These are phyloP conservation scores for Empidonax traillii DNA, from an alignment of 2,113 vertebrate genomes.

Conservation along the genomic window DNA sequence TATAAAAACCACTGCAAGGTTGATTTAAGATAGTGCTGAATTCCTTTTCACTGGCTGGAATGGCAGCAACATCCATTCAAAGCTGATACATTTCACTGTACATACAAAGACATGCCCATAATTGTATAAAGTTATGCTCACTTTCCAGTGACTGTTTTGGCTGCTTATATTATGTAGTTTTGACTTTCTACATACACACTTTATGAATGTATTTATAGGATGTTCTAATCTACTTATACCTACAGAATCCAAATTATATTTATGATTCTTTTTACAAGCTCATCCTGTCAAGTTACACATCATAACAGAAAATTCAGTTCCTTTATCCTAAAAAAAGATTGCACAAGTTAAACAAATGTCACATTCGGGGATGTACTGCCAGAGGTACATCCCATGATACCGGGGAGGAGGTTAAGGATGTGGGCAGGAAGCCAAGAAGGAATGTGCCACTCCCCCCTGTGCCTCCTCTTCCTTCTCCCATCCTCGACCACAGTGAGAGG, in stretches of 20 bases:
- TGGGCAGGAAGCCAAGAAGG: background rate
- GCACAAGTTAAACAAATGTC: background rate
- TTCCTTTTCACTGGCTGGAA: background rate
- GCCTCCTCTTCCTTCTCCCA: background rate
- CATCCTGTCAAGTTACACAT: constrained; percentile 15
- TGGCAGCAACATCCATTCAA: background rate
- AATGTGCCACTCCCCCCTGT: background rate
- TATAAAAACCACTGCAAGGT: accelerated
- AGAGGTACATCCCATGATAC: background rate
- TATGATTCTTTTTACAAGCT: constrained; percentile 34
- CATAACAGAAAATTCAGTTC: constrained; percentile 31
- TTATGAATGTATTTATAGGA: constrained; percentile 2
- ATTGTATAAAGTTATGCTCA: background rate
- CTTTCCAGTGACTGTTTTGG: background rate
- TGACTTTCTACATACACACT: background rate
- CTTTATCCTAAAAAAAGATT: background rate
- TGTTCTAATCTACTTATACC: background rate
- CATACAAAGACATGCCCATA: background rate
- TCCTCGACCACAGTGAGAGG: background rate
- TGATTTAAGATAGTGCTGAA: background rate
- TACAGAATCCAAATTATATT: background rate
- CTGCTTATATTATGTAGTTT: background rate
- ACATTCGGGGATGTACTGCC: background rate
- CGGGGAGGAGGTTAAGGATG: background rate
- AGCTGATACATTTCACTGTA: background rate